phyloP scores from a whole-genome alignment of 2,113 vertebrate species.

The Antigone vipio region DNA sequence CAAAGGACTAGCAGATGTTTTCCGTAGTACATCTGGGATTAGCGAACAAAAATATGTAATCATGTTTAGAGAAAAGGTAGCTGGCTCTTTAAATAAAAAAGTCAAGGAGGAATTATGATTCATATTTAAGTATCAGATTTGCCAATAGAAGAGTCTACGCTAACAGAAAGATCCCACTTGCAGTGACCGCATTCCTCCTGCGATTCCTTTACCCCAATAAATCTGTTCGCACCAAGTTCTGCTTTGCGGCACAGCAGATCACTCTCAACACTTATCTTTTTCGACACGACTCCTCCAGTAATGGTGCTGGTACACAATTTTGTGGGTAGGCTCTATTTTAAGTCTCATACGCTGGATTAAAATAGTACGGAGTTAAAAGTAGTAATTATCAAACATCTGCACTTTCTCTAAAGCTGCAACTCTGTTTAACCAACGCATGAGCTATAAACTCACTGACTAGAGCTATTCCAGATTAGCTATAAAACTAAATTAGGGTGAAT shows the following conservation, averaged over 20 bases:
- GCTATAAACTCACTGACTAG: not conserved
- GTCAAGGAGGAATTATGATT: not conserved
- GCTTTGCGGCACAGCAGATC: not conserved
- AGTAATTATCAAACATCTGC: constrained; percentile 60
- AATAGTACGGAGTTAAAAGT: constrained; percentile 25
- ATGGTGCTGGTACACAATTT: not conserved
- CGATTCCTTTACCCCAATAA: not conserved
- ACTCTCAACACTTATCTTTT: not conserved
- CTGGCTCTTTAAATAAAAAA: constrained; percentile 4
- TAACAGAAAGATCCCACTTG: not conserved
- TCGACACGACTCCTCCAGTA: not conserved
- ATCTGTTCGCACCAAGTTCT: not conserved
- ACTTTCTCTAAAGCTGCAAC: constrained; percentile 24
- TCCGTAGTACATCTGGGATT: not conserved
- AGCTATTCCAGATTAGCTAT: not conserved
- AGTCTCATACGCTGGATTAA: not conserved
- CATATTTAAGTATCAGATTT: not conserved
- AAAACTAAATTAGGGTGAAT: not conserved
- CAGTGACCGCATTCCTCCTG: not conserved
- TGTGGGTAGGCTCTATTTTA: constrained; percentile 23
- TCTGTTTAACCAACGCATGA: not conserved
- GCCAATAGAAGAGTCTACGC: not conserved
- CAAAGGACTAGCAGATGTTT: constrained; percentile 3
- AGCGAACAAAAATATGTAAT: not conserved
- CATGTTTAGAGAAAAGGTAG: not conserved